Base-by-base conservation (phyloP, 1,140 invertebrate genomes). In the Onthophagus taurus region DNA sequence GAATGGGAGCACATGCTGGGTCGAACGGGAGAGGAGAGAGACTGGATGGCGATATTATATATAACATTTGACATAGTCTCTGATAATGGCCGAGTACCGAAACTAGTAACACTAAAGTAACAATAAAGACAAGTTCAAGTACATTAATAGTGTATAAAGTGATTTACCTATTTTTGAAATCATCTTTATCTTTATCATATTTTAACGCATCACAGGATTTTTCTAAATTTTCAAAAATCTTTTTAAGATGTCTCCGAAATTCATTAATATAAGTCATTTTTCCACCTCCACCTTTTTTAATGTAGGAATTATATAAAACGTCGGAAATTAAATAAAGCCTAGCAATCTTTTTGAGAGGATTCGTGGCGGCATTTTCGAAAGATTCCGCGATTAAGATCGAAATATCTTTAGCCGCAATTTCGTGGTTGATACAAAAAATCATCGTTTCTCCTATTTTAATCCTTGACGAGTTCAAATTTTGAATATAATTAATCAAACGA, bases 361-460 rank as follows among this genome's bases (percentile, higher is more conserved):
- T 94, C 57, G 78, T 96, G 58, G 76, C 71, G 7, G 75, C 55
- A 56, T 84, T 87, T n/a, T 78, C 77, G 20, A 97, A 67, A 0
- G 87, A 81, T 57, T 93, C 88, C 7, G 74, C 70, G 45, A 99
- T 80, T 60, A 89, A 90, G 50, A 89, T 83, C 30, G 91, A 83
- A 45, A 97, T 89, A 71, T 98, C 95, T 59, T 91, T 84, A n/a
- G 88, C 85, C 31, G 90, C 88, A 66, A 96, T 89, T 3, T 88
- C 85, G 69, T 98, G 93, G 60, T 98, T 92, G 46, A 99, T 82
- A 68, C 93, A 98, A 76, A 95, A 99, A 14, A 97, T 81, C 95
- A 99, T 99, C 0, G 83, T 83, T 64, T 96, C 89, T 6, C 84
- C 90, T 42, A 97, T 78, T 61, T 81, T 85, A 34, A 74, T 62